These are phyloP conservation scores for Myotis myotis DNA, from an alignment of 2,797 vertebrate genomes.

Conservation along the genomic window DNA sequence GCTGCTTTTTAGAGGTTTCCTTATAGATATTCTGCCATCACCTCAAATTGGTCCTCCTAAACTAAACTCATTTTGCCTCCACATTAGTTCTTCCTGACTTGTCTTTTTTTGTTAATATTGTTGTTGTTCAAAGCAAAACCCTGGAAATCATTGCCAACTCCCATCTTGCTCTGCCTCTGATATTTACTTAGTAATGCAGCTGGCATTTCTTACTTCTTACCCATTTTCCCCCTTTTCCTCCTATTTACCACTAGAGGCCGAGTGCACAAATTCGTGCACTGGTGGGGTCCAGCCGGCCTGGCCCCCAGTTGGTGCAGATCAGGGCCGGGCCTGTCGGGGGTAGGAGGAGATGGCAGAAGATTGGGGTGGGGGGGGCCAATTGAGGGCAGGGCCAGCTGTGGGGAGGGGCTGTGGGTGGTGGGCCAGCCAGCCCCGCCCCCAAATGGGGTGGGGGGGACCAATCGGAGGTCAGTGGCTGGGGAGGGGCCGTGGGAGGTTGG, in stretches of 20 bases:
- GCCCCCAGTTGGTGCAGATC: no score
- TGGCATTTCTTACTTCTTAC: neutral
- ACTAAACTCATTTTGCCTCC: neutral
- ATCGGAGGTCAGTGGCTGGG: no score
- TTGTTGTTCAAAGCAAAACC: neutral
- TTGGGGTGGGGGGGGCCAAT: no score
- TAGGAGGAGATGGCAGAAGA: no score
- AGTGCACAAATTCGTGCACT: no score
- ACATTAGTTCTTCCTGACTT: neutral
- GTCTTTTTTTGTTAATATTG: neutral
- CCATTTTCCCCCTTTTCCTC: neutral
- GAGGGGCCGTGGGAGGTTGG: no score
- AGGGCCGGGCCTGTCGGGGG: no score
- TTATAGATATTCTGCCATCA: neutral
- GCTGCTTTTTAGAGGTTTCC: neutral
- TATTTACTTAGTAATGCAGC: neutral
- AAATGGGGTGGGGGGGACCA: no score
- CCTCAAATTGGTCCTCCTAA: neutral
- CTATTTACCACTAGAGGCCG: neutral
- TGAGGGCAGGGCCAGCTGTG: no score
- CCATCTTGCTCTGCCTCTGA: neutral
- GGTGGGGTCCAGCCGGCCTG: no score
- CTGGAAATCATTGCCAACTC: neutral
- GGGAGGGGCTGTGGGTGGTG: no score
- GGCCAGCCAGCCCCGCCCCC: no score